These are phyloP conservation scores for Acleris emargana DNA, from an alignment of 2,888 invertebrate species.

Conservation along the genomic window DNA sequence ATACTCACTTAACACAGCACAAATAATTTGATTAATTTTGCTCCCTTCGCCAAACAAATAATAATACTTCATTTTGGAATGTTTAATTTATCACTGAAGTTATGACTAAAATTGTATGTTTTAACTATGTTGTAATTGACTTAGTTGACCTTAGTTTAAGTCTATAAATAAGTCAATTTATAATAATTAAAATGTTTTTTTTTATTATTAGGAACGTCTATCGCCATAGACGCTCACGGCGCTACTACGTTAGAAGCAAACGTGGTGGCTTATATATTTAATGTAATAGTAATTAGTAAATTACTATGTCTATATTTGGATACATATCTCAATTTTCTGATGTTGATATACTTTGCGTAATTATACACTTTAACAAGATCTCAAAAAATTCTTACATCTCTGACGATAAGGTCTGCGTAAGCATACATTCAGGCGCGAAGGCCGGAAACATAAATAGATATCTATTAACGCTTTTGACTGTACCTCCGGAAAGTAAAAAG, in stretches of 20 bases:
- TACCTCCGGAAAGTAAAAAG: too few relatives aligned
- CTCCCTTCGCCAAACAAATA: slow-evolving; percentile 61
- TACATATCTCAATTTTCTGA: background rate
- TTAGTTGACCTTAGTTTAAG: slow-evolving; percentile 4
- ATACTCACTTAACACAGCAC: slow-evolving; percentile 67
- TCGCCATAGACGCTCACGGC: background rate
- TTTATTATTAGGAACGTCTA: background rate
- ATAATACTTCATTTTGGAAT: slow-evolving; percentile 51
- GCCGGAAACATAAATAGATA: too few relatives aligned
- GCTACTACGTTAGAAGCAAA: background rate
- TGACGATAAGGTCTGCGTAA: too few relatives aligned
- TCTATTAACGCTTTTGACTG: too few relatives aligned
- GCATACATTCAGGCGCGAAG: too few relatives aligned
- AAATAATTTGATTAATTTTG: slow-evolving; percentile 67
- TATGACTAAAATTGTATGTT: background rate
- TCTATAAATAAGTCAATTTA: slow-evolving; percentile 5
- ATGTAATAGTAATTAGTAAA: background rate
- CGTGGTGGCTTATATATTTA: background rate
- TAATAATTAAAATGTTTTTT: too few relatives aligned
- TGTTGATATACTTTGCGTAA: background rate
- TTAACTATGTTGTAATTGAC: background rate
- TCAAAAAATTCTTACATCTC: too few relatives aligned
- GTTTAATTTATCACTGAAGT: background rate
- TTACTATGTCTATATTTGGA: slow-evolving; percentile 7
- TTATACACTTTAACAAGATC: too few relatives aligned